Base-by-base conservation (phyloP, 2,888 invertebrate species). In the Maniola hyperantus region DNA sequence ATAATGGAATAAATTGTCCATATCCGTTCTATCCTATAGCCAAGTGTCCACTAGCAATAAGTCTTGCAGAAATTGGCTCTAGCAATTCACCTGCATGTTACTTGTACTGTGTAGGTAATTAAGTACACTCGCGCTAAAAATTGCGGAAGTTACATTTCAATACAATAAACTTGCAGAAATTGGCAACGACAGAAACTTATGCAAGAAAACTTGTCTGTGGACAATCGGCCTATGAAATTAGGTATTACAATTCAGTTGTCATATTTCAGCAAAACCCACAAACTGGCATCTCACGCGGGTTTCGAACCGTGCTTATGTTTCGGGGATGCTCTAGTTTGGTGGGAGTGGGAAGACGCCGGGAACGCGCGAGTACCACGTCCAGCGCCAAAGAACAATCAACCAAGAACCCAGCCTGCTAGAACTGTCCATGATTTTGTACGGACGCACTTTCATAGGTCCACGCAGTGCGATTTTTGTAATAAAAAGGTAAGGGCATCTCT, bases 381-480 rank as follows among this genome's bases (percentile, higher is more conserved):
- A 0, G 69, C 80, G 0, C 69, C 77, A 77, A 85, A 88, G 1
- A 83, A 85, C 20, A 67, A 87, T 60, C 83, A 85, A 0, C 77
- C 78, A 8, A 83, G 83, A 0, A 87, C 84, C 0, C 79, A 81
- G 62, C 85, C 85, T 0, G 74, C 79, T 10, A 77, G 84, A 63
- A 82, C 89, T 0, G 85, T 91, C 18, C 97, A 96, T 79, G 96
- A 97, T 83, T 98, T 98, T 80, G 94, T 97, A 65, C 93, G 97
- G 64, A 97, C 97, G 2, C 97, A 98, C 84, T 98, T 98, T 82
- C 96, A 97, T 80, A 94, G 97, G 65, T 96, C 97, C 0, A 97
- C 98, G 4, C 97, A 97, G 81, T 98, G 98, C 83, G 97, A 97
- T 83, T 98, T 97, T 84, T 98, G 98, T 89, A 96, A 97, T 69